Conservation (phyloP, 2,113 vertebrate genomes). For the Toxostoma redivivum region DNA sequence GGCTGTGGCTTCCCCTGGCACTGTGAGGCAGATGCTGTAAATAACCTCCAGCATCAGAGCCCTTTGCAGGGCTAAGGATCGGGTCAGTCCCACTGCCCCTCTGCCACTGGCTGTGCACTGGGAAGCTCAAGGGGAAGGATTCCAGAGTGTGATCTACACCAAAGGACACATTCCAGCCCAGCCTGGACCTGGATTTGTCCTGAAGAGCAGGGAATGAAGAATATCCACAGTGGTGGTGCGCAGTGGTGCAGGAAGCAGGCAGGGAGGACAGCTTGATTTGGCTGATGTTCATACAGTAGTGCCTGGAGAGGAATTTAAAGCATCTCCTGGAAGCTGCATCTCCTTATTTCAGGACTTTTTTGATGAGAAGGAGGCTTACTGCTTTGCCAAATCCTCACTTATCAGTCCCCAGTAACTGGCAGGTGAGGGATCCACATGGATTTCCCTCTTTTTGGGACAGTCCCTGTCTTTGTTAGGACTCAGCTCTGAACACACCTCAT, state of each 20-base stretch:
- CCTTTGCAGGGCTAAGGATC: background rate
- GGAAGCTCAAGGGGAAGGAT: background rate
- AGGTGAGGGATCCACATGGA: background rate
- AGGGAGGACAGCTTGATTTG: background rate
- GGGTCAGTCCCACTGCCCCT: fast-evolving
- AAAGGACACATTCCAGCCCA: background rate
- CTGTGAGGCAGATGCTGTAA: background rate
- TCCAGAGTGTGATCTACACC: fast-evolving
- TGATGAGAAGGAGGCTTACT: background rate
- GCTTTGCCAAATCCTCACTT: background rate
- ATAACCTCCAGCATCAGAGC: background rate
- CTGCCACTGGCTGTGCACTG: background rate
- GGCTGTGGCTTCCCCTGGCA: background rate
- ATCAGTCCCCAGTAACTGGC: background rate
- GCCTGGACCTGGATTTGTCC: background rate
- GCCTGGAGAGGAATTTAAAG: background rate
- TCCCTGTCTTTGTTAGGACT: background rate
- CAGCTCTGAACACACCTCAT: background rate
- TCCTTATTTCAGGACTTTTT: background rate
- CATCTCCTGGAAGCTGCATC: background rate
- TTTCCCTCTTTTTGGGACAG: background rate
- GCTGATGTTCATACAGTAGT: background rate
- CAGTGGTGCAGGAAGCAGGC: background rate
- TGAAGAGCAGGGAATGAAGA: background rate
- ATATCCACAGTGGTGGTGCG: background rate